These are phyloP conservation scores for Andrena cerasifolii DNA, from an alignment of 1,140 invertebrate genomes.

Conservation along the genomic window DNA sequence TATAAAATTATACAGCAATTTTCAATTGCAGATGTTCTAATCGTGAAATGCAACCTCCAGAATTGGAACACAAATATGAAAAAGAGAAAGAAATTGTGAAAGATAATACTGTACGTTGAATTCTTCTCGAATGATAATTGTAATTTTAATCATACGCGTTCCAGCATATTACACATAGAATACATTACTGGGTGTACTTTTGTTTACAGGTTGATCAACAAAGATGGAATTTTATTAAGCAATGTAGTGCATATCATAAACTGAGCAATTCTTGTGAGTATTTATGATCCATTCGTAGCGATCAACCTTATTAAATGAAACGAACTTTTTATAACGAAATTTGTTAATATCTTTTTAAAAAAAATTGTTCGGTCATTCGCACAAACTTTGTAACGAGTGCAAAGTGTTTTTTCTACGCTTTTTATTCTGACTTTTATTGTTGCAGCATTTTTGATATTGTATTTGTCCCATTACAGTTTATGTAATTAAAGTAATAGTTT, in stretches of 20 bases:
- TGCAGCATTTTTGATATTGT: slow-evolving; percentile 21
- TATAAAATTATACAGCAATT: background rate
- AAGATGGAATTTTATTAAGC: slow-evolving; percentile 58
- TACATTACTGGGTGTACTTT: background rate
- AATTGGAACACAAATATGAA: slow-evolving; percentile 6
- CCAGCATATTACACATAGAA: no score
- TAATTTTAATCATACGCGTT: background rate
- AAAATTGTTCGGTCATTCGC: slow-evolving; percentile 4
- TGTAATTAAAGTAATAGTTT: background rate
- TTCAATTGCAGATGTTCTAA: slow-evolving; percentile 15
- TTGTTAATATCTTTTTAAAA: background rate
- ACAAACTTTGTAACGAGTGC: background rate
- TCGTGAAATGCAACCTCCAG: background rate
- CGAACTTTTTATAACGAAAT: background rate
- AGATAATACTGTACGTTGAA: slow-evolving; percentile 43
- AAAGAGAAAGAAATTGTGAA: slow-evolving; percentile 9
- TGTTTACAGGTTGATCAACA: slow-evolving; percentile 54
- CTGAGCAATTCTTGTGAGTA: slow-evolving; percentile 39
- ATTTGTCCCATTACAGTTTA: slow-evolving; percentile 7
- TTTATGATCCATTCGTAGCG: background rate
- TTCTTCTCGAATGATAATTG: background rate
- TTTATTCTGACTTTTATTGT: slow-evolving; percentile 22
- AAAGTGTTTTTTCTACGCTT: slow-evolving; percentile 19
- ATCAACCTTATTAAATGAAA: background rate
- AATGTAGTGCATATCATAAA: slow-evolving; percentile 56